These are phyloP conservation scores for Heliopora coerulea DNA, from an alignment of 92 coral and sea anemone species.

Conservation along the genomic window DNA sequence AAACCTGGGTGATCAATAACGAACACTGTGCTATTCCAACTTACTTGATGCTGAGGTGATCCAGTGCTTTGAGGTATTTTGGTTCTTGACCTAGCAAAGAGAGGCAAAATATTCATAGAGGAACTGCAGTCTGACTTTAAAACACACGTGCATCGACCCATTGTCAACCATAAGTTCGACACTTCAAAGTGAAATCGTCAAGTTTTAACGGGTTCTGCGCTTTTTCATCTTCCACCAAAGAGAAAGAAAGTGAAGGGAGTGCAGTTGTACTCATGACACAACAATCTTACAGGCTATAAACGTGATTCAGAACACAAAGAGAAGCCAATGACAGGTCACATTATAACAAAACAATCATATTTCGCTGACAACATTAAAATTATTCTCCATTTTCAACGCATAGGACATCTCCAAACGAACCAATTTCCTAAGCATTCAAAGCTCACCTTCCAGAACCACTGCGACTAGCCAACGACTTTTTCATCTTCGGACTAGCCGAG, in stretches of 20 bases:
- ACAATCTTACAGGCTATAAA: background rate
- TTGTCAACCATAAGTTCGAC: background rate
- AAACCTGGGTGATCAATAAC: background rate
- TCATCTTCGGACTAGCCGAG: constrained; percentile 43
- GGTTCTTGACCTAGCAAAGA: constrained; percentile 1
- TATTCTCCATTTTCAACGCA: background rate
- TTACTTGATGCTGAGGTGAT: background rate
- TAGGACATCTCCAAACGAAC: background rate
- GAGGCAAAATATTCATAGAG: background rate
- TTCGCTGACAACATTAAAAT: constrained; percentile 6
- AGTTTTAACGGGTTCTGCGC: no score
- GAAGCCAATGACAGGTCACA: constrained; percentile 11
- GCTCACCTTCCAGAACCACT: constrained; percentile 24
- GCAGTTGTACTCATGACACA: no score
- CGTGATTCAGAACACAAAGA: constrained; percentile 7
- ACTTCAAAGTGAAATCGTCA: background rate
- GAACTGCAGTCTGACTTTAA: background rate
- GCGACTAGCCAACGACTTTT: constrained; percentile 18
- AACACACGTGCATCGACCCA: constrained; percentile 5
- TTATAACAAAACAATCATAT: background rate
- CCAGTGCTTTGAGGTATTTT: constrained; percentile 1
- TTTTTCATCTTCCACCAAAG: no score
- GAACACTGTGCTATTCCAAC: background rate
- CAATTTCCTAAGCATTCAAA: background rate
- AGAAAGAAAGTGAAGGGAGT: no score